Evolutionary conservation across 2,113 vertebrate genomes (phyloP), one percentile per base, ranked within the genome.

Genomic region (Prunella fulvescens): DNA sequence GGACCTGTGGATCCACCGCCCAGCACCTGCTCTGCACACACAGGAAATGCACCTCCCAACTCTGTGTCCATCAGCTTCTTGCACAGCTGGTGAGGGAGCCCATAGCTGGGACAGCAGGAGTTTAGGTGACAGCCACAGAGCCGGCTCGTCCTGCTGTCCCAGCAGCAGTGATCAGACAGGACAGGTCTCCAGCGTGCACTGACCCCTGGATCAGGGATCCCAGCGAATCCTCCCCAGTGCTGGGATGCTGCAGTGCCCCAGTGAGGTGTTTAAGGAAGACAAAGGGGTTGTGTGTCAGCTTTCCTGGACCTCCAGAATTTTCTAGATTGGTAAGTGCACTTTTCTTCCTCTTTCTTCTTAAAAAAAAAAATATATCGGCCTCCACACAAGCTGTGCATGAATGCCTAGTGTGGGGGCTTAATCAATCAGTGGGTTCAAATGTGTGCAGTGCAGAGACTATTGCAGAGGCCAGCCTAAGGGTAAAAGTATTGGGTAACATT

Each of bases 221-320:
- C 47, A 14, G 10, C 0, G 1, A 53, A 37, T 26, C 81, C 22
- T 39, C 57, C 45, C 9, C 26, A 8, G 40, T 0, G 2, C 19
- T 1, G 1, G 1, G 11, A 10, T 19, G 40, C 48, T 74, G 70
- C 42, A 47, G 6, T 0, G 1, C 42, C 40, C 3, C 15, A 47
- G 12, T 56, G n/a, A 48, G 19, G 23, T n/a, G 8, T n/a, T n/a
- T n/a, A 42, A 37, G 18, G 54, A 67, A 86, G 31, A 25, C 53
- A 58, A 8, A n/a, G 31, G 37, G 13, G 2, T 14, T 18, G 31
- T 31, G 40, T 65, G 19, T 13, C 29, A 29, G 50, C 50, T 65
- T 40, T 56, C 50, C 15, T 65, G 60, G 24, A 40, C 19, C 5
- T 15, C 24, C 29, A 13, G 35, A 33, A 51, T 67, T 37, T 77